Base-by-base conservation (phyloP, 2,113 vertebrate genomes). In the Pseudopodoces humilis region DNA sequence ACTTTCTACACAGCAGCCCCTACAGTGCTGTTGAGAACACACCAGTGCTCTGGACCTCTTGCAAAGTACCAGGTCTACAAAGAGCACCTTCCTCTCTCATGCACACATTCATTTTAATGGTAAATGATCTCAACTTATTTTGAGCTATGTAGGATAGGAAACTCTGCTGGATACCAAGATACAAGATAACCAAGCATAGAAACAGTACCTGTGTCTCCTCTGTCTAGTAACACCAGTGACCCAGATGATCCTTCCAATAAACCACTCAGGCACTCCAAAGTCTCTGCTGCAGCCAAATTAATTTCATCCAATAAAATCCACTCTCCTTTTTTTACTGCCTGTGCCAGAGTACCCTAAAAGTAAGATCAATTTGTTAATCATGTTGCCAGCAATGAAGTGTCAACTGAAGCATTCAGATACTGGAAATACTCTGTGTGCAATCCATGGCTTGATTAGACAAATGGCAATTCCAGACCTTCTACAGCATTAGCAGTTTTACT, bases 221-320 rank as follows among this genome's bases (percentile, higher is more conserved):
- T 98, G 95, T 99, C 99, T 75, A 99, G 96, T 88, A 99, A 98
- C 60, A 99, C 98, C 86, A 99, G 92, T 2, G 99, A 99, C 23
- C 99, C 98, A 16, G 97, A 97, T 9, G 97, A 98, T 78, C 99
- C 99, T 97, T 99, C 99, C 84, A 99, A 97, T 50, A 99, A 98
- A 77, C 99, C 99, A 94, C 99, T 99, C 88, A 99, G 93, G 92
- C 99, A 99, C 95, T 99, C 99, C 86, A 99, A 97, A 15, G 99
- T 99, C 96, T 99, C 99, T 41, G 99, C 98, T 62, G 99, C 98
- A 56, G 99, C 99, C 96, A 99, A 98, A 90, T 99, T 99, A 95
- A 99, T 99, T 97, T 99, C 99, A 94, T 99, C 99, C 95, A 99
- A 95, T 60, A 99, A 98, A 90, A 99, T 98, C 99, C 99, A 99